Evolutionary conservation across 2,797 vertebrate genomes (phyloP), one percentile per base, ranked within the genome.

Genomic region (Tachyglossus aculeatus): DNA sequence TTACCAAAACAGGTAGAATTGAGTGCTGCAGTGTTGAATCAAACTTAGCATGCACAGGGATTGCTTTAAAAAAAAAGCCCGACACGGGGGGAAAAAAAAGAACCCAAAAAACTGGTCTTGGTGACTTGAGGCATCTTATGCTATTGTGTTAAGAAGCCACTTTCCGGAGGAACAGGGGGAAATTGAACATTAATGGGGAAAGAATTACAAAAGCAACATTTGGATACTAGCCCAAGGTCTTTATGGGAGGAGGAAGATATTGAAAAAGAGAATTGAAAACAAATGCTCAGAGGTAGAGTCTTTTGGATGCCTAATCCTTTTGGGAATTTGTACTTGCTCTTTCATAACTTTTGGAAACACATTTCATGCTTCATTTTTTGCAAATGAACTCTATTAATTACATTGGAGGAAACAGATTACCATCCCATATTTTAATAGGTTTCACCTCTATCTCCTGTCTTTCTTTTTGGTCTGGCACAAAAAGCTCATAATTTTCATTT

Each of bases 371-470:
- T 80, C 73, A 74, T 78, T 80, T 87, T 87, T 76, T n/a, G n/a
- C n/a, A 71, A 68, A 15, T 83, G 85, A 85, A 85, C 85, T 85
- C 73, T 83, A 66, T 83, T 87, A 87, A 87, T 83, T 87, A n/a
- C 78, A 87, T 80, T 81, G 85, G 80, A 78, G 73, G 63, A 45
- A 60, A 80, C 82, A 48, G 15, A 87, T 87, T 83, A 87, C 85
- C 68, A 33, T 78, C 76, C 77, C 58, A 5, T 59, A 58, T 59
- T 38, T 56, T 87, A 87, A 87, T 81, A 63, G 36, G 76, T 71
- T 66, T 48, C 45, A 63, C 76, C 85, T 87, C 85, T 78, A 74
- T 78, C 76, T 32, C 31, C 1, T 56, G 84, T 73, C 71, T 51
- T 56, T 73, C 6, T 50, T 29, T 11, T n/a, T 40, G 15, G 25